Conservation (phyloP, 2,113 vertebrate genomes). For the Leucopsar rothschildi region DNA sequence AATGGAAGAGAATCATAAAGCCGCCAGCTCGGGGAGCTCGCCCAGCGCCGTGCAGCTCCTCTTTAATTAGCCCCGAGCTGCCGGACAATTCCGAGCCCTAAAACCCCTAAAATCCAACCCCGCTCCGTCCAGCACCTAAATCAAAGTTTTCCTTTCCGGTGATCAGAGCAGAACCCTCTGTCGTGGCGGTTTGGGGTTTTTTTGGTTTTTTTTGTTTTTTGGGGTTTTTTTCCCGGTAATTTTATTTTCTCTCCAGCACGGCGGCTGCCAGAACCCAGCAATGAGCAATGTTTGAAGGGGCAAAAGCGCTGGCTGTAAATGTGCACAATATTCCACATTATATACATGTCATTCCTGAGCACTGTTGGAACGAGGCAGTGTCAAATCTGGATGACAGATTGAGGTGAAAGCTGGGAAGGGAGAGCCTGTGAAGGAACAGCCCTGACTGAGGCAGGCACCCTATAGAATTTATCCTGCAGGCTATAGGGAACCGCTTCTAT, state of each 20-base stretch:
- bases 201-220: no score
- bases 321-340: slow-evolving; percentile 99
- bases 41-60: not conserved
- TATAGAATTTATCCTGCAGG: slow-evolving; percentile 85
- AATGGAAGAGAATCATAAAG: slow-evolving; percentile 54
- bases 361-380: slow-evolving; percentile 88
- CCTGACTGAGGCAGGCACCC: slow-evolving; percentile 85
- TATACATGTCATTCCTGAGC: slow-evolving; percentile 97
- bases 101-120: not conserved
- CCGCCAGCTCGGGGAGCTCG: not conserved
- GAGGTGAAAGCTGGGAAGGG: slow-evolving; percentile 94
- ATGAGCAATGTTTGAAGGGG: slow-evolving; percentile 62
- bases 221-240: not conserved
- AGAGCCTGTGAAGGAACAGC: slow-evolving; percentile 84
- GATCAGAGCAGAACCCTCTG: not conserved
- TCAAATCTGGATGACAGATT: slow-evolving; percentile 99
- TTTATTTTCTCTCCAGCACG: slow-evolving; percentile 36
- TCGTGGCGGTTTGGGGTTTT: accelerated
- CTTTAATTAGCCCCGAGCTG: slow-evolving; percentile 26
- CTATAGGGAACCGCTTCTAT: slow-evolving; percentile 72
- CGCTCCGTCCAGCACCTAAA: not conserved
- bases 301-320: slow-evolving; percentile 86
- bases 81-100: not conserved
- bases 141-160: not conserved
- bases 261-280: slow-evolving; percentile 52